Base-by-base conservation (phyloP, 2,797 vertebrate genomes). In the Petrocephalus schoutedeni region DNA sequence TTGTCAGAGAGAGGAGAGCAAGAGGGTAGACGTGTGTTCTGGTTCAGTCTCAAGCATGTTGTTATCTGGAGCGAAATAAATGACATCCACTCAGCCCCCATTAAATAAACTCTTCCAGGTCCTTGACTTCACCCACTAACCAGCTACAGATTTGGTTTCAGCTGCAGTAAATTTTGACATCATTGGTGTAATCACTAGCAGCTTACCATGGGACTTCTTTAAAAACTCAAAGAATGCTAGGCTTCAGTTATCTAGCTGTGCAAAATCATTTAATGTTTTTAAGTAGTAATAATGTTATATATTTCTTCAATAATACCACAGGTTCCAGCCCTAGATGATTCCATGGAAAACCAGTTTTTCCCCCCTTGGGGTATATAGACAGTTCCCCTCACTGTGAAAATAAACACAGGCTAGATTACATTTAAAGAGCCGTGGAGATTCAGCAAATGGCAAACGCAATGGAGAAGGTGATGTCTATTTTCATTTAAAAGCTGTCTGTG, bases 31-130 rank as follows among this genome's bases (percentile, higher is more conserved):
- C 28, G 51, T 51, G 80, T 84, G 16, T 84, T 84, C n/a, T 45
- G 51, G 80, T 51, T 23, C 80, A 84, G 10, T 51, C 86, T 64
- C 86, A 56, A 86, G 41, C 59, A 84, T 90, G 92, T 92, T 90
- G 90, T 89, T 84, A 67, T 56, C 59, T 32, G 80, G 28, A 92
- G 91, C 91, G 91, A 94, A 91, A 92, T 92, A 93, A 92, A 93
- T 92, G 92, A 90, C 92, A 89, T 89, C 89, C 88, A 89, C 88
- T 89, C 89, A 2, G 51, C 88, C 91, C 93, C 94, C 93, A 92
- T 94, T 93, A 93, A 93, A 95, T 94, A 93, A 95, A 94, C 93
- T 93, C 92, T 93, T 93, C 91, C 94, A 92, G 90, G 91, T 94
- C 92, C 90, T 92, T 93, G 94, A 92, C 92, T 93, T 92, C 90